phyloP scores from a whole-genome alignment of 2,797 vertebrate genomes.

The Graptemys geographica region DNA sequence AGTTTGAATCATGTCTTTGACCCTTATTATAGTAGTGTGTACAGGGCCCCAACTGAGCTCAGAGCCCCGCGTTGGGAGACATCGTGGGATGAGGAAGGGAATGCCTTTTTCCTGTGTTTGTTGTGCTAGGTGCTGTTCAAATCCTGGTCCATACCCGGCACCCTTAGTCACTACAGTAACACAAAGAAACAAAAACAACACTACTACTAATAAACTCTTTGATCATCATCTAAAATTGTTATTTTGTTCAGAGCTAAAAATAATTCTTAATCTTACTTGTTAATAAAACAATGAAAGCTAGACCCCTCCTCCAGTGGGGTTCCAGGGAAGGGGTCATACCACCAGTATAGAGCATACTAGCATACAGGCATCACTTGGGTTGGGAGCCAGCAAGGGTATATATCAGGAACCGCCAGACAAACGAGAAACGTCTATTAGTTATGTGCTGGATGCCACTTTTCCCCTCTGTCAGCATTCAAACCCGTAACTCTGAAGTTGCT shows the following conservation, averaged over 20 bases:
- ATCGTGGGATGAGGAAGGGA: not conserved
- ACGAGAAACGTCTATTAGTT: not conserved
- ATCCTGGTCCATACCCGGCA: not conserved
- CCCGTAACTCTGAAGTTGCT: not conserved
- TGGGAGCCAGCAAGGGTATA: not conserved
- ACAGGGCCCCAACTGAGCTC: rapidly evolving
- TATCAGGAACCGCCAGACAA: not conserved
- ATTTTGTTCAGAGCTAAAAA: not conserved
- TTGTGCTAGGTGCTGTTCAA: not conserved
- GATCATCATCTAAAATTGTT: not conserved
- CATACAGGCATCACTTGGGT: not conserved
- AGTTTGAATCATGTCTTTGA: not conserved
- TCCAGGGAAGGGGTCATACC: not conserved
- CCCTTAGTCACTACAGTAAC: not conserved
- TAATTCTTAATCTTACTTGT: not conserved
- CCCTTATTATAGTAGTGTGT: not conserved
- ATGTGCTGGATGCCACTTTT: not conserved
- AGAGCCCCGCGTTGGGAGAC: not conserved
- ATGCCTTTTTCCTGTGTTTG: not conserved
- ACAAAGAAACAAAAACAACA: not conserved
- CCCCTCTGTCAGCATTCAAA: not conserved
- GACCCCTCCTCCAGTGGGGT: not conserved
- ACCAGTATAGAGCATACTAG: too few species aligned
- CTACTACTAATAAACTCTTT: not conserved
- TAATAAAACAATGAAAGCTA: rapidly evolving